Percentiles rank a stretch among this genome's conserved stretches.
Evolutionary conservation across 1,140 invertebrate species (phyloP).

Genomic region (Caerostris darwini): DNA sequence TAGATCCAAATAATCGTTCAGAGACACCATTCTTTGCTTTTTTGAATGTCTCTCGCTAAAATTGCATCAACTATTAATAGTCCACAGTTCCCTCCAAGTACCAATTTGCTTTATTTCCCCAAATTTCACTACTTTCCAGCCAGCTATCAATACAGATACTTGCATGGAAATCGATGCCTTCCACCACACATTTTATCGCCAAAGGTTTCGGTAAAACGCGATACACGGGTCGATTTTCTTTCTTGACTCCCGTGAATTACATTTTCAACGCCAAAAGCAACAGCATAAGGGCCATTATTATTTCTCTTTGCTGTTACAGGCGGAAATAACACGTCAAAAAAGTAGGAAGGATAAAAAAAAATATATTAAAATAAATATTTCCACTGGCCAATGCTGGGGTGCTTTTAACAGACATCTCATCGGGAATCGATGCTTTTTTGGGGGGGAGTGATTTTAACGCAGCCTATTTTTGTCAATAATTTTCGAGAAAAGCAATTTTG

Average conservation of each 20-base stretch:
- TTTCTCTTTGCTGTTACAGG: not conserved
- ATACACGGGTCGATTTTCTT: constrained; percentile 38
- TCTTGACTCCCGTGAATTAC: constrained; percentile 37
- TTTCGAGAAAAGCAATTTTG: constrained; percentile 56
- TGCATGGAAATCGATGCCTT: not conserved
- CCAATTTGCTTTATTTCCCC: not conserved
- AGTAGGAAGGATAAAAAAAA: constrained; percentile 24
- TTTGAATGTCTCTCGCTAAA: not conserved
- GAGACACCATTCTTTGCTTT: not conserved
- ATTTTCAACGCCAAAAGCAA: constrained; percentile 48
- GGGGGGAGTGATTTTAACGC: constrained; percentile 42
- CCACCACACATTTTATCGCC: constrained; percentile 46
- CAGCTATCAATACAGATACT: constrained; percentile 29
- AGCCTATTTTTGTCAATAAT: constrained; percentile 57
- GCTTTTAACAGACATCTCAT: constrained; percentile 24
- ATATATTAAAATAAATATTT: constrained; percentile 58
- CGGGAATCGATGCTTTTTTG: constrained; percentile 15
- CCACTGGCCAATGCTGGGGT: constrained; percentile 31
- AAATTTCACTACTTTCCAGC: not conserved
- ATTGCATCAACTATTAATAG: not conserved
- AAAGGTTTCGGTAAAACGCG: not conserved
- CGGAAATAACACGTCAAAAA: constrained; percentile 58
- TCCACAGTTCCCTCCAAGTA: not conserved
- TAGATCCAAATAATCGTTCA: not conserved
- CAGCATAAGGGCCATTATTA: constrained; percentile 49